Base-by-base conservation (phyloP, 2,888 invertebrate species). In the Diaperis boleti region DNA sequence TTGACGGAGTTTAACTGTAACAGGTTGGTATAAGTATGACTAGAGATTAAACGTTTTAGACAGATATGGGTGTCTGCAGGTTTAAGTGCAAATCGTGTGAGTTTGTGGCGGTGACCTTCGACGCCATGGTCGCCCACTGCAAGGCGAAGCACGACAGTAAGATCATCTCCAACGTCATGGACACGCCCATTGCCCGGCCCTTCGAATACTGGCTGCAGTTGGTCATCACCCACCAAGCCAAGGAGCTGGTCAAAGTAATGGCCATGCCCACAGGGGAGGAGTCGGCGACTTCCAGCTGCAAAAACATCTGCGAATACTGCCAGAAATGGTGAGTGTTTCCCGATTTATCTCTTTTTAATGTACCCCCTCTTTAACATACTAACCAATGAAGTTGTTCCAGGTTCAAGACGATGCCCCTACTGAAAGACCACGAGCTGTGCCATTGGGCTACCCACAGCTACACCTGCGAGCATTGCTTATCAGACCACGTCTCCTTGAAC, bases 1-100 rank as follows among this genome's bases (percentile, higher is more conserved):
- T 89, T 84, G 70, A 86, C 87, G 71, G 91, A 91, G 72, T 80
- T 90, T 17, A 84, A 87, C 45, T 89, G 89, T 72, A 84, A 86
- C 69, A 87, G 87, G 89, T 90, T 63, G 18, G 8, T 8, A 26
- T 5, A 6, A 26, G 5, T 39, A 14, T 41, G 11, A 15, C 3
- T 15, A 6, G n/a, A 1, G 1, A 8, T 5, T 14, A 35, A 35
- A 5, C 20, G 20, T 49, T n/a, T n/a, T n/a, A n/a, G n/a, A n/a
- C n/a, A n/a, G n/a, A n/a, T n/a, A n/a, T n/a, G n/a, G 44, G 47
- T 49, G n/a, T 33, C 74, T 76, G 29, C 74, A 89, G 89, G 69
- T 89, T 85, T 84, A 82, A 83, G 11, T 90, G 89, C 72, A 82
- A 81, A 11, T 74, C 82, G 1, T 90, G 90, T 72, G 81, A 83